Evolutionary conservation across 2,888 invertebrate genomes (phyloP).

Genomic region (Camptogramma bilineatum): DNA sequence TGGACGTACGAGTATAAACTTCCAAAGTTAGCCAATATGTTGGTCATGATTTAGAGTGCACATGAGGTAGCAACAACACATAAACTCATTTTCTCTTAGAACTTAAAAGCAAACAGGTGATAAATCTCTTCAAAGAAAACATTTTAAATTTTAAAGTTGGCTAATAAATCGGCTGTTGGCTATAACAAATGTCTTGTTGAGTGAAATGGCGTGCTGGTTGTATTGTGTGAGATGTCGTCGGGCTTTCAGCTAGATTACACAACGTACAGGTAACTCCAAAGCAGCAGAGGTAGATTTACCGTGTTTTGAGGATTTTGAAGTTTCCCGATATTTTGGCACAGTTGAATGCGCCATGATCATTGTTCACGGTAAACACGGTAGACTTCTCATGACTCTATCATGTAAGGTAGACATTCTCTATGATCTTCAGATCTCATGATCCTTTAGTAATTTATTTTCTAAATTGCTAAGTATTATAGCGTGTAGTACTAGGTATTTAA

Average conservation of each 20-base stretch:
- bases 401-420: no score
- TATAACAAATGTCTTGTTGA: conserved; percentile 50
- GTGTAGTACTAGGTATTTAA: no score
- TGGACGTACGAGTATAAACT: neutral
- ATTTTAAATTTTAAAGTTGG: conserved; percentile 39
- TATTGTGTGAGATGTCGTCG: conserved; percentile 45
- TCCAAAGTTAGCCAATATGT: neutral
- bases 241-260: conserved; percentile 56
- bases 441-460: no score
- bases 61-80: conserved; percentile 1
- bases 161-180: conserved; percentile 41
- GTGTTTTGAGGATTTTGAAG: no score
- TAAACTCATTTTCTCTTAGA: neutral
- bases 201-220: conserved; percentile 45
- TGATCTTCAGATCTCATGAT: no score
- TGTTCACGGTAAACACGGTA: no score
- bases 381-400: no score
- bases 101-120: conserved; percentile 27
- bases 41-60: neutral
- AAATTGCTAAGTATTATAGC: no score
- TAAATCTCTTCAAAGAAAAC: conserved; percentile 37
- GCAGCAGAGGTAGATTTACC: no score
- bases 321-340: no score
- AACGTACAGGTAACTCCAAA: neutral
- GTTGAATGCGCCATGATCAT: no score